Base-by-base conservation (phyloP, 2,113 vertebrate genomes). In the Microcebus lehilahytsara region DNA sequence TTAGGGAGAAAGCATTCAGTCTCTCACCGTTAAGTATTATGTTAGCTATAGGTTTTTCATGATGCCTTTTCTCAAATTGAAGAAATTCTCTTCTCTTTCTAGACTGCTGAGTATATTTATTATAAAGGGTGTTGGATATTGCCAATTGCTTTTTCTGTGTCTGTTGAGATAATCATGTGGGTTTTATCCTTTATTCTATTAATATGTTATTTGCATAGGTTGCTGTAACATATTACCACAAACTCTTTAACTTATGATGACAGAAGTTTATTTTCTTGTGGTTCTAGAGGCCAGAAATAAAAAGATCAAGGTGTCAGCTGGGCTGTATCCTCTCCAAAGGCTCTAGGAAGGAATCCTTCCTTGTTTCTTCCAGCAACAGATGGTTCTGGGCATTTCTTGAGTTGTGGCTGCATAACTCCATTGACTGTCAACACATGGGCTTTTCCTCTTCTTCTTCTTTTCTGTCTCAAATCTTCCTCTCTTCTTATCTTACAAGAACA, bases 301-400 rank as follows among this genome's bases (percentile, higher is more conserved):
- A 40, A 51, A 66, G 13, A 77, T 66, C n/a, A 67, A 66, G n/a
- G 16, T 84, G 32, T 51, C 25, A 20, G 32, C 5, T 32, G 14
- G 49, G 32, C 42, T 81, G 23, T 9, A 8, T 3, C 22, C 40
- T 16, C 11, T 53, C 12, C 32, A 51, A 69, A 30, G 22, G 0
- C 46, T 60, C 14, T 60, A 40, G 40, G 32, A 67, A 62, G n/a
- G 49, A 40, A 60, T 22, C 0, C 2, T 51, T 46, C 19, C 4
- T 37, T 77, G 56, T 7, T 27, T n/a, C 34, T 22, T 19, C 30
- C 42, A 67, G 13, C 23, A 42, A 34, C 25, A 32, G 9, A 2
- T 5, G n/a, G 2, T 4, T 69, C n/a, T 2, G 58, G 2, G 1
- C 32, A 9, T 32, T 46, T 30, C 60, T 22, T 66, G 23, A 4